Percentiles rank a stretch among this genome's conserved stretches.
Conservation (phyloP, 1,140 invertebrate genomes). For the Drosophila repletoides region DNA sequence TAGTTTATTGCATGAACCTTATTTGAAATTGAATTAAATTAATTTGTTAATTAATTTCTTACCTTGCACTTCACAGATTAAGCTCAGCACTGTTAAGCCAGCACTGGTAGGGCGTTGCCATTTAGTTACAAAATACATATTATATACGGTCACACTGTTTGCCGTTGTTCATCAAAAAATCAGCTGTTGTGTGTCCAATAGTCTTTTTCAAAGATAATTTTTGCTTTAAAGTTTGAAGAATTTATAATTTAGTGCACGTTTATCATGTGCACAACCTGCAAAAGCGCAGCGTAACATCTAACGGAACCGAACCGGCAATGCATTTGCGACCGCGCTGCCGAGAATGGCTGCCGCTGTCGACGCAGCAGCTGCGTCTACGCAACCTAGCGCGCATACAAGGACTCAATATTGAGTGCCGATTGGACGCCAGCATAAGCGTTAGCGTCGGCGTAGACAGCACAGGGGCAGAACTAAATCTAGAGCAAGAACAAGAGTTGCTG, state of each 20-base stretch:
- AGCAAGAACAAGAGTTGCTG: conserved; percentile 82
- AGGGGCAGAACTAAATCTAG: conserved; percentile 4
- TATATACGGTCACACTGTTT: conserved; percentile 12
- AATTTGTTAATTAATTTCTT: too few species aligned
- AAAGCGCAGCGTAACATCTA: conserved; percentile 34
- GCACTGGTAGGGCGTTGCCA: background rate
- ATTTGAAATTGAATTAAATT: too few species aligned
- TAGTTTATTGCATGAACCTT: too few species aligned
- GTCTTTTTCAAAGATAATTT: conserved; percentile 45
- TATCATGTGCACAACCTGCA: conserved; percentile 34
- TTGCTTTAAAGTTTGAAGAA: conserved; percentile 40
- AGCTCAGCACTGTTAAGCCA: background rate
- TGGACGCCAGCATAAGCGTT: background rate
- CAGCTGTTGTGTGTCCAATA: conserved; percentile 56
- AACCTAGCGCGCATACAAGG: conserved; percentile 89
- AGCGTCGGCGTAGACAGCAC: background rate
- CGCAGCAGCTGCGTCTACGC: conserved; percentile 87
- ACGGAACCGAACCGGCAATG: conserved; percentile 77
- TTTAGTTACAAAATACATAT: background rate
- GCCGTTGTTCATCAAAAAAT: conserved; percentile 40
- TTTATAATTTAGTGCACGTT: background rate
- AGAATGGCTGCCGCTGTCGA: conserved; percentile 86
- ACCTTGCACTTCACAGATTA: background rate
- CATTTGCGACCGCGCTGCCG: conserved; percentile 85
- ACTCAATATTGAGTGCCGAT: conserved; percentile 83